These are phyloP conservation scores for Lerema accius DNA, from an alignment of 1,140 invertebrate species.

Conservation along the genomic window DNA sequence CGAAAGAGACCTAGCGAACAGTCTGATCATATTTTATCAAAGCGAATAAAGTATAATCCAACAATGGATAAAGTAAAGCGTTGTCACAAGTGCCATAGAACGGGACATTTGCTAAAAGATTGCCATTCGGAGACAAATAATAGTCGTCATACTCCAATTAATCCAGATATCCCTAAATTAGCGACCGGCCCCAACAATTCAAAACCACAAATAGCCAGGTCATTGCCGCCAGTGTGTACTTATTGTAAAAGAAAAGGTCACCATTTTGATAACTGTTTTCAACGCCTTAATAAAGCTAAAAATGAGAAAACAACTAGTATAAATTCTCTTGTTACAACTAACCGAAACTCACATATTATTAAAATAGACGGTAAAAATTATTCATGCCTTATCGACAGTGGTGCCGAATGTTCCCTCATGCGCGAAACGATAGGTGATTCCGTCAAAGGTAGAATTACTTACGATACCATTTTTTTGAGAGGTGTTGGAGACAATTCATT, in stretches of 20 bases:
- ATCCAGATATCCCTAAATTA: no score
- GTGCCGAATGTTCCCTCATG: slow-evolving; percentile 1
- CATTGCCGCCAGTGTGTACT: no score
- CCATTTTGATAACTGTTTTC: no score
- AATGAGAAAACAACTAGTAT: neutral
- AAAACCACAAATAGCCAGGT: no score
- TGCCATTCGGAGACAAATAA: neutral
- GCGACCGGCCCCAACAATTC: no score
- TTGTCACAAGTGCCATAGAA: slow-evolving; percentile 1
- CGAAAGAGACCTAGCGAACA: neutral
- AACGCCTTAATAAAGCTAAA: no score
- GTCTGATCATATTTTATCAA: neutral
- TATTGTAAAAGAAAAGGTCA: no score
- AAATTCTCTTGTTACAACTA: neutral
- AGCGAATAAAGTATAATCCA: neutral
- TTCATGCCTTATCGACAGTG: neutral
- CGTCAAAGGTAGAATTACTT: neutral
- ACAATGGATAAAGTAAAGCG: neutral
- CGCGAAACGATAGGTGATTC: neutral
- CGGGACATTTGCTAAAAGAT: neutral
- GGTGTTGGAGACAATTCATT: slow-evolving; percentile 1
- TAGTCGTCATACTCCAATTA: no score
- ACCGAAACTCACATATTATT: neutral
- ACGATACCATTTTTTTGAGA: neutral
- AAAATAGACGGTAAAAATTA: neutral